Base-by-base conservation (phyloP, 1,140 invertebrate species). In the Eurosta solidaginis region DNA sequence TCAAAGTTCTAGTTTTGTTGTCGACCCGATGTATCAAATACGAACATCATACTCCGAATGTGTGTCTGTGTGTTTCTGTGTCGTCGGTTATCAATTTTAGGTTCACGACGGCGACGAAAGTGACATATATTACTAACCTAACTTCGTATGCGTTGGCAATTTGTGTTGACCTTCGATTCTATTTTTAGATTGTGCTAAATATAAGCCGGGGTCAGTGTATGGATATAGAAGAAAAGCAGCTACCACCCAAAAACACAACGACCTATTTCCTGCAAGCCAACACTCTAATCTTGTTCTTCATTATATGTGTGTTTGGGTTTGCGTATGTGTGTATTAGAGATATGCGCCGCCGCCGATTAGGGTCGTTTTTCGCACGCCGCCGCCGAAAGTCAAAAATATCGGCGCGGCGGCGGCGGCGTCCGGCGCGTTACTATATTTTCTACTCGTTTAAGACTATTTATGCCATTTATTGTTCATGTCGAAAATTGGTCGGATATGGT, bases 111-210 rank as follows among this genome's bases (percentile, higher is more conserved):
- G n/a, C 45, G 12, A 47, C n/a, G n/a, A n/a, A n/a, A n/a, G n/a
- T n/a, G n/a, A n/a, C n/a, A n/a, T n/a, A n/a, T n/a, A n/a, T n/a
- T n/a, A n/a, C 45, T 47, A 17, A 47, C 7, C 9, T 47, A 47
- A 47, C 45, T 68, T 68, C 59, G 29, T 68, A 40, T 42, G 36
- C 76, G 59, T 68, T n/a, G 27, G 76, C 82, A 80, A 82, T 82
- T n/a, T 79, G 79, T 76, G 82, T n/a, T 77, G 84, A 83, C 84
- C 84, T 85, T 85, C 83, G 82, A 80, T 81, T 83, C 81, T 85
- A 84, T 85, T 84, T 85, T 84, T 83, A 80, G 79, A 74, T 83
- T 81, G 59, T 47, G 78, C 81, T 84, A 82, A 83, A 85, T 80
- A 85, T 85, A 84, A 80, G 80, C 84, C 84, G 82, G 83, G 84